Conservation (phyloP, 2,797 vertebrate genomes). For the Yasuhikotakia modesta region DNA sequence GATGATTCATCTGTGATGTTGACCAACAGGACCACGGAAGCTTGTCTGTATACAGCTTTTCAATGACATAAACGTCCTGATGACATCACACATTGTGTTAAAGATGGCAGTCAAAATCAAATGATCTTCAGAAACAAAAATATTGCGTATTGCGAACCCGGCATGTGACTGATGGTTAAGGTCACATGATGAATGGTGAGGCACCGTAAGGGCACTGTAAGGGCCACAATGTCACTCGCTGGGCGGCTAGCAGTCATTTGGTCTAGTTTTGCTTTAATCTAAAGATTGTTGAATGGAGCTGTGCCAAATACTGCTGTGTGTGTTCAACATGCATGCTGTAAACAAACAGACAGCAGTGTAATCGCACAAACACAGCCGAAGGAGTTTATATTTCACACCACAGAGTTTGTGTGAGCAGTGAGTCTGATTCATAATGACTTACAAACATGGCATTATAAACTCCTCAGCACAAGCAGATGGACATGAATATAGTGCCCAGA, state of each 20-base stretch:
- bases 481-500: neutral
- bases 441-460: constrained; percentile 9
- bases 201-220: neutral
- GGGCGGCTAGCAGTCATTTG: neutral
- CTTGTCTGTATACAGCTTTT: no score
- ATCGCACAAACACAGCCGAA: neutral
- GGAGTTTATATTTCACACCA: constrained; percentile 20
- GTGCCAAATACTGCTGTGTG: neutral
- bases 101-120: no score
- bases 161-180: no score
- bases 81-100: no score
- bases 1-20: no score
- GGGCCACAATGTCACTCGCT: neutral
- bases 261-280: neutral
- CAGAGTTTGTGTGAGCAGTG: constrained; percentile 1
- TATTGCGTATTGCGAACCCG: no score
- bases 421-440: neutral
- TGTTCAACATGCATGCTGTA: constrained; percentile 22
- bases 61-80: no score
- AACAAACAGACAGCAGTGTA: constrained; percentile 25
- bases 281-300: neutral
- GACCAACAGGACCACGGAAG: no score
- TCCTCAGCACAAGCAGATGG: neutral
- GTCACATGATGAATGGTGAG: neutral
- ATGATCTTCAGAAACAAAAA: no score